Percentiles rank a stretch among this genome's conserved stretches.
Conservation (phyloP, 2,113 vertebrate species). For the Ophthalmolycus amberensis region DNA sequence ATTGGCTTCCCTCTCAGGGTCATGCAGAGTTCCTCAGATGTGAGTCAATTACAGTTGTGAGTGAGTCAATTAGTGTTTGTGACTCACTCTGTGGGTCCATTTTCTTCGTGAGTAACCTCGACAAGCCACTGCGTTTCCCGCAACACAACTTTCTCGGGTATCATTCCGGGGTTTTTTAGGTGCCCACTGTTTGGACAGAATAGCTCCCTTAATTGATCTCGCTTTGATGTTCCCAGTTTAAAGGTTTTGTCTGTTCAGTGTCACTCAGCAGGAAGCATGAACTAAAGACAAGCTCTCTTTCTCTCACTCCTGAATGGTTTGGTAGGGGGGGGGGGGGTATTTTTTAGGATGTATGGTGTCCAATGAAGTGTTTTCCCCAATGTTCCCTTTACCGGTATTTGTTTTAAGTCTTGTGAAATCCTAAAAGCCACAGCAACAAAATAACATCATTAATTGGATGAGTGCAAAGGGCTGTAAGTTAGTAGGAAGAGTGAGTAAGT, state of each 20-base stretch:
- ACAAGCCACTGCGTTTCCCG: conserved; percentile 58
- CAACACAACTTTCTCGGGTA: conserved; percentile 49
- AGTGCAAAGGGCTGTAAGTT: conserved; percentile 39
- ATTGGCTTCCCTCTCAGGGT: conserved; percentile 57
- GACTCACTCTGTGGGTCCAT: conserved; percentile 66
- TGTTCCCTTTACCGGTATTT: not conserved
- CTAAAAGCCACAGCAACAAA: conserved; percentile 62
- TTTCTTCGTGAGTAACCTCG: conserved; percentile 71
- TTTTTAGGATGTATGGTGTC: conserved; percentile 11
- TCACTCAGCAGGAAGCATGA: conserved; percentile 68
- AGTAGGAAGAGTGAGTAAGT: conserved; percentile 59
- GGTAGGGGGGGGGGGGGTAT: not conserved
- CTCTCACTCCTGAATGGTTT: conserved; percentile 7
- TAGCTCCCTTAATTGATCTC: conserved; percentile 63
- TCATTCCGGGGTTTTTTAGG: conserved; percentile 4
- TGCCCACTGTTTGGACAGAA: conserved; percentile 62
- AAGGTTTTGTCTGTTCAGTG: conserved; percentile 67
- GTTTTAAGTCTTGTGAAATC: conserved; percentile 13
- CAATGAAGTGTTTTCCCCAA: conserved; percentile 28
- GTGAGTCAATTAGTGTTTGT: conserved; percentile 65
- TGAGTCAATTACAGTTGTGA: conserved; percentile 63
- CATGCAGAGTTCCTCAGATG: conserved; percentile 61
- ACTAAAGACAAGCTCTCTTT: conserved; percentile 54
- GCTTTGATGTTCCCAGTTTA: conserved; percentile 72
- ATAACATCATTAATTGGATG: conserved; percentile 59